phyloP scores from a whole-genome alignment of 2,888 invertebrate genomes.

The Tetrapedia diversipes region DNA sequence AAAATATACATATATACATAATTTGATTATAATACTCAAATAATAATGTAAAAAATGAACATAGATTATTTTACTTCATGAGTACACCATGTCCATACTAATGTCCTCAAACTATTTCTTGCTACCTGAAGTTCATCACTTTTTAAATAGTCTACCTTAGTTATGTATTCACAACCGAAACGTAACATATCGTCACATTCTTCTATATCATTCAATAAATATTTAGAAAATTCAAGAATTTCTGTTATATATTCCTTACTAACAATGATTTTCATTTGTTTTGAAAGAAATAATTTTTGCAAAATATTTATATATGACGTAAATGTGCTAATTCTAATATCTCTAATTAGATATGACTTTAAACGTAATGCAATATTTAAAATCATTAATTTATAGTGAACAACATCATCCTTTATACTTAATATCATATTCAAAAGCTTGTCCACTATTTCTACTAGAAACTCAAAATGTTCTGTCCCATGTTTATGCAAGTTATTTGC shows the following conservation, averaged over 20 bases:
- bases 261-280: conserved; percentile 67
- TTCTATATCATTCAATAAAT: conserved; percentile 68
- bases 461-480: conserved; percentile 65
- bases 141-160: conserved; percentile 28
- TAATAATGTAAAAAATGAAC: conserved; percentile 5
- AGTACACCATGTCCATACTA: conserved; percentile 54
- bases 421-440: conserved; percentile 68
- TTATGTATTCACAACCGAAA: conserved; percentile 75
- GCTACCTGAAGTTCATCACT: conserved; percentile 30
- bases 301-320: conserved; percentile 62
- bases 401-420: conserved; percentile 58
- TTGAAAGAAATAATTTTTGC: conserved; percentile 64
- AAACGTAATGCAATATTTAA: conserved; percentile 64
- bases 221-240: conserved; percentile 64
- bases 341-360: conserved; percentile 60
- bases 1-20: conserved; percentile 7
- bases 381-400: conserved; percentile 64
- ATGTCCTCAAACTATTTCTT: conserved; percentile 31
- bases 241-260: conserved; percentile 69
- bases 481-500: conserved; percentile 67
- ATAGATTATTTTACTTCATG: conserved; percentile 13
- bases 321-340: conserved; percentile 54
- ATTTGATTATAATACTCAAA: conserved; percentile 12
- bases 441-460: conserved; percentile 71
- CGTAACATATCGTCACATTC: conserved; percentile 79